A percentile compares a stretch with the other conserved stretches of the same genome.
Conservation (phyloP, 2,797 vertebrate genomes). For the Galagoides demidoff region DNA sequence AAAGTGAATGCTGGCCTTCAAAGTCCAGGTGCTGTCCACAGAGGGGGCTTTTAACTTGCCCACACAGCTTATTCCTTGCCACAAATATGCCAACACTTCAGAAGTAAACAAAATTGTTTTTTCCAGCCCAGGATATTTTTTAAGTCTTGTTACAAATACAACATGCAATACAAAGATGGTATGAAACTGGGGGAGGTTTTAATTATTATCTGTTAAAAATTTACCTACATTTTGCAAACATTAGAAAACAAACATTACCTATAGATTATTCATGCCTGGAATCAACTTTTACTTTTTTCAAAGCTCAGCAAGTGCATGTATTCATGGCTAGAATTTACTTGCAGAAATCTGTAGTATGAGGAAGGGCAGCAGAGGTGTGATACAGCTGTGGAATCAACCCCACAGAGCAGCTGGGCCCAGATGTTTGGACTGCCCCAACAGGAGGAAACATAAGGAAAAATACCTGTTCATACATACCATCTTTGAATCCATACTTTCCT, state of each 20-base stretch:
- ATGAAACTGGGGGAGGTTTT: neutral
- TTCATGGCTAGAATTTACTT: neutral
- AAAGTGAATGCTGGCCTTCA: neutral
- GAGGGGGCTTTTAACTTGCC: neutral
- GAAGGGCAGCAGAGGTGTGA: neutral
- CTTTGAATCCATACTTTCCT: neutral
- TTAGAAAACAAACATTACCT: neutral
- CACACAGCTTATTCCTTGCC: neutral
- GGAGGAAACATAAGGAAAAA: neutral
- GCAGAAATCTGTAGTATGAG: neutral
- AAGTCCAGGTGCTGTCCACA: neutral
- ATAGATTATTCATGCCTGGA: neutral
- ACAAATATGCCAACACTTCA: neutral
- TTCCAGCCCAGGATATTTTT: neutral
- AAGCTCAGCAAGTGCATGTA: neutral
- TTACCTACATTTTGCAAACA: neutral
- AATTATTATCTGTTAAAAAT: conserved; percentile 23
- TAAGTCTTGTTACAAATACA: neutral
- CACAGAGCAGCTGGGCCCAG: neutral
- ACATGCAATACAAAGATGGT: neutral
- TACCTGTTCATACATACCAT: neutral
- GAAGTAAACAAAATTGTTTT: neutral
- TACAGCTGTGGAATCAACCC: neutral
- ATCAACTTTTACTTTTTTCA: neutral
- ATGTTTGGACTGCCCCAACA: neutral